phyloP scores from a whole-genome alignment of 2,113 vertebrate species.

The Xenopus tropicalis region UCB_Xtro_10.0 CM004452.2:48876501-48877000 shows the following conservation, averaged over 20 bases:
- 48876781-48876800: not conserved
- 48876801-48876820: not conserved
- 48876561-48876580: slow-evolving; percentile 67
- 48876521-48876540: slow-evolving; percentile 32
- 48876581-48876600: slow-evolving; percentile 62
- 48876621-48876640: slow-evolving; percentile 76
- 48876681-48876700: slow-evolving; percentile 66
- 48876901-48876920: too few species aligned
- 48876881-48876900: too few species aligned
- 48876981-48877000: too few species aligned
- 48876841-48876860: not conserved
- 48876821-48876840: not conserved
- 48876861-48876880: not conserved
- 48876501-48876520: slow-evolving; percentile 38
- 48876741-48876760: slow-evolving; percentile 16
- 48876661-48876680: slow-evolving; percentile 65
- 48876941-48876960: too few species aligned
- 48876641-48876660: slow-evolving; percentile 77
- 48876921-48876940: too few species aligned
- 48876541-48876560: slow-evolving; percentile 59
- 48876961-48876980: too few species aligned
- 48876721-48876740: slow-evolving; percentile 30
- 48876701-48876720: slow-evolving; percentile 64
- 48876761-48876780: slow-evolving; percentile 12
- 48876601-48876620: slow-evolving; percentile 71